Evolutionary conservation across 2,888 invertebrate species (phyloP).

Genomic region (Cantharis rustica): DNA sequence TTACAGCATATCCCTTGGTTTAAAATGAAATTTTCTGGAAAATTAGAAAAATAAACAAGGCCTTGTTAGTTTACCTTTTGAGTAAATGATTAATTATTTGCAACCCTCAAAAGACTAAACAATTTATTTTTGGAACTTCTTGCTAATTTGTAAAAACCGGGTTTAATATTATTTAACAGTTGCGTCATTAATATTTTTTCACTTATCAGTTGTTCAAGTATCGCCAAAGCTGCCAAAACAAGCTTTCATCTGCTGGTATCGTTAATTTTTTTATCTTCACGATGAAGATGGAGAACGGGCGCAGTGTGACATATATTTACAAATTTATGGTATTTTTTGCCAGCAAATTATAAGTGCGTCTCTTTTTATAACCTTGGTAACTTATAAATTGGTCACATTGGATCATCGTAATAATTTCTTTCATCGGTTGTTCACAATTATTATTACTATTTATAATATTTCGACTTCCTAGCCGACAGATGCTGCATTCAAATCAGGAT

Average conservation of each 20-base stretch:
- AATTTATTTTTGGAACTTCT: neutral
- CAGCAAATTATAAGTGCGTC: neutral
- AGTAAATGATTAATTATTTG: neutral
- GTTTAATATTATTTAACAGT: neutral
- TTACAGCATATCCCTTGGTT: neutral
- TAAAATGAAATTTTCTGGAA: neutral
- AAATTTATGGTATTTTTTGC: neutral
- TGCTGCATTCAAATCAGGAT: slow-evolving; percentile 17
- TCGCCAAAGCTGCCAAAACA: neutral
- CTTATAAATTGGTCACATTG: neutral
- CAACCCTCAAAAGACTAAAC: neutral
- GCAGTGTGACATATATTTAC: neutral
- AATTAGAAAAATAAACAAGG: neutral
- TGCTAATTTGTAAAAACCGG: neutral
- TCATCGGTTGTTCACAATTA: neutral
- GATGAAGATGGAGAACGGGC: neutral
- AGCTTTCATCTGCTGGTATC: neutral
- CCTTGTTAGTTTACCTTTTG: neutral
- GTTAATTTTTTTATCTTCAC: neutral
- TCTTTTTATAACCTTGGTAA: neutral
- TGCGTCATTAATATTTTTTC: neutral
- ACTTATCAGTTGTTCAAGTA: neutral
- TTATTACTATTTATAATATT: neutral
- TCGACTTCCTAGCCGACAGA: neutral
- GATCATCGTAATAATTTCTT: neutral